Base-by-base conservation (phyloP, 2,797 vertebrate species). In the Adelosebastes latens region DNA sequence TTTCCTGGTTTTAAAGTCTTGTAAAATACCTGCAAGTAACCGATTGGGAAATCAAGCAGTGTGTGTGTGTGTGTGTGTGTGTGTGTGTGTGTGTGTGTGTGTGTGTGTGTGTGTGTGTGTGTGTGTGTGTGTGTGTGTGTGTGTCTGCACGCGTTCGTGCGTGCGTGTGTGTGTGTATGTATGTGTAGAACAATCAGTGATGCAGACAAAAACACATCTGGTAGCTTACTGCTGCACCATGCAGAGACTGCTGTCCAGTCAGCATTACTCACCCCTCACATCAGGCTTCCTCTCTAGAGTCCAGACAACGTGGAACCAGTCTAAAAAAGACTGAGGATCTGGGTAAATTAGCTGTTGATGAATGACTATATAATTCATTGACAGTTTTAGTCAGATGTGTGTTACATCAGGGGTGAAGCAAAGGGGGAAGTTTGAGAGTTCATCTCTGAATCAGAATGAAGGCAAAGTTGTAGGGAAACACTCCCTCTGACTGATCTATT, bases 221-320 rank as follows among this genome's bases (percentile, higher is more conserved):
- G 89, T 76, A 46, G 77, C 82, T 59, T 46, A 79, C 42, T 66
- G 87, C 65, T 72, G 80, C 84, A 66, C 75, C 90, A 84, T 42
- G 80, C 81, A 75, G 88, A 83, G 87, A 66, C 68, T 39, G 70
- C 61, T 64, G 89, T 89, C 85, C 82, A 88, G 88, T 94, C 93
- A 93, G 93, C 91, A 84, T 90, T 87, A 90, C 27, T 91, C 86
- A 89, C 80, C 34, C 32, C 66, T 65, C 67, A 69, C 80, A 67
- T 60, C 76, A 77, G 62, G 27, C 66, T 61, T 74, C 20, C 36
- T 80, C 39, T 68, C 46, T 34, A 55, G 77, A 76, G 39, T 71
- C 49, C 55, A 62, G 79, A 78, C 66, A 73, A 77, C 5, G 59
- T 78, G 81, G 66, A 88, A 60, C 34, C 63, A 25, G 52, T 74